Evolutionary conservation across 2,888 invertebrate genomes (phyloP).

Genomic region (Acronicta alni): DNA sequence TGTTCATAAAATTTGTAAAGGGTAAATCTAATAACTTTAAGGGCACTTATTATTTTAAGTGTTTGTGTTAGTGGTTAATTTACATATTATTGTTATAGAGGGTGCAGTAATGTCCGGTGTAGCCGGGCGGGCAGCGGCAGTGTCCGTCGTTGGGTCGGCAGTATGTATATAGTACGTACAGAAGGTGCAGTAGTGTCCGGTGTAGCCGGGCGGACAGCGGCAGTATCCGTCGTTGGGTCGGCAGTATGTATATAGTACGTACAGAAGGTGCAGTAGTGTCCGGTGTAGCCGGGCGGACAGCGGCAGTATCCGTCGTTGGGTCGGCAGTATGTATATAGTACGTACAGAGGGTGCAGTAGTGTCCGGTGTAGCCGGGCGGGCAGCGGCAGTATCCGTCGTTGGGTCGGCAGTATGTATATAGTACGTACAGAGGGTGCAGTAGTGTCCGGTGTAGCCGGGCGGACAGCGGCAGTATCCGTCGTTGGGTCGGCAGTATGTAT

Average conservation of each 20-base stretch:
- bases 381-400: neutral
- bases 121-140: constrained; percentile 94
- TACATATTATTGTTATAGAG: no score
- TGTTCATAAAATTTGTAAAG: no score
- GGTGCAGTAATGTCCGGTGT: constrained; percentile 94
- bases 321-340: constrained; percentile 87
- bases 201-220: no score
- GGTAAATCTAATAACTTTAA: no score
- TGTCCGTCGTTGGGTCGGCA: constrained; percentile 96
- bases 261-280: constrained; percentile 95
- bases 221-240: neutral
- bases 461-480: constrained; percentile 96
- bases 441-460: constrained; percentile 94
- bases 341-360: no score
- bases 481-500: constrained; percentile 91
- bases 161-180: neutral
- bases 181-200: no score
- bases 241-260: constrained; percentile 64
- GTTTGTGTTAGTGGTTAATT: no score
- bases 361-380: no score
- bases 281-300: constrained; percentile 94
- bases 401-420: neutral
- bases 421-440: constrained; percentile 93
- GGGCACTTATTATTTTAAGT: no score
- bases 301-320: constrained; percentile 95